Conservation (phyloP, 2,113 vertebrate species). For the Hipposideros armiger region DNA sequence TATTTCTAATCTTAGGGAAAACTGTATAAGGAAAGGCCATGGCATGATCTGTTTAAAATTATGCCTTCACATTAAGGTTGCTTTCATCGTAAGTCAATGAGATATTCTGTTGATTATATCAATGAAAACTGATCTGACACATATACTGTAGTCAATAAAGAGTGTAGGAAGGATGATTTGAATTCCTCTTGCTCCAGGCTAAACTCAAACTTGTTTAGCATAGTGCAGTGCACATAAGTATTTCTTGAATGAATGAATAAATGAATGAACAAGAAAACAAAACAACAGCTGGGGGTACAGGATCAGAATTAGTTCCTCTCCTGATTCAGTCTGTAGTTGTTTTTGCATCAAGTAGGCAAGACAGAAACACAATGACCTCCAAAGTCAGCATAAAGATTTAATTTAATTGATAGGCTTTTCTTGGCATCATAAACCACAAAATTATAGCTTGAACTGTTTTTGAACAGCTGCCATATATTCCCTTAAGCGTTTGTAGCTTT, state of each 20-base stretch:
- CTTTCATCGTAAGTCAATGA: not conserved
- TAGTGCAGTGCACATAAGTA: not conserved
- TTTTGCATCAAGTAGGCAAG: conserved; percentile 8
- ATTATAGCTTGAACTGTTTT: conserved; percentile 71
- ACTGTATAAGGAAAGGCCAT: not conserved
- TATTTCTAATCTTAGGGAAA: not conserved
- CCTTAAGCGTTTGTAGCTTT: conserved; percentile 61
- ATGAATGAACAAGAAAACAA: conserved; percentile 34
- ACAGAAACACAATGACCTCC: not conserved
- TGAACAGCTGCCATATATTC: conserved; percentile 71
- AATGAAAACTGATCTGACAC: not conserved
- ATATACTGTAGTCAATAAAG: not conserved
- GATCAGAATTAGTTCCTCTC: not conserved
- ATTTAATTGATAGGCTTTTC: conserved; percentile 62
- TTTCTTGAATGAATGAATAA: conserved; percentile 37
- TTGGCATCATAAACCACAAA: conserved; percentile 72
- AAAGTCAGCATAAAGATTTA: conserved; percentile 23
- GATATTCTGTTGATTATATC: not conserved
- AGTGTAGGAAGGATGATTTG: not conserved
- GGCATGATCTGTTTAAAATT: not conserved
- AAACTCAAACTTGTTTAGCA: not conserved
- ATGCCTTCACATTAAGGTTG: not conserved
- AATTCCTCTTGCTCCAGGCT: not conserved
- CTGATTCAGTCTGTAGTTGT: not conserved
- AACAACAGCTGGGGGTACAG: not conserved